Evolutionary conservation across 2,888 invertebrate species (phyloP).

Genomic region (Melieria picta): DNA sequence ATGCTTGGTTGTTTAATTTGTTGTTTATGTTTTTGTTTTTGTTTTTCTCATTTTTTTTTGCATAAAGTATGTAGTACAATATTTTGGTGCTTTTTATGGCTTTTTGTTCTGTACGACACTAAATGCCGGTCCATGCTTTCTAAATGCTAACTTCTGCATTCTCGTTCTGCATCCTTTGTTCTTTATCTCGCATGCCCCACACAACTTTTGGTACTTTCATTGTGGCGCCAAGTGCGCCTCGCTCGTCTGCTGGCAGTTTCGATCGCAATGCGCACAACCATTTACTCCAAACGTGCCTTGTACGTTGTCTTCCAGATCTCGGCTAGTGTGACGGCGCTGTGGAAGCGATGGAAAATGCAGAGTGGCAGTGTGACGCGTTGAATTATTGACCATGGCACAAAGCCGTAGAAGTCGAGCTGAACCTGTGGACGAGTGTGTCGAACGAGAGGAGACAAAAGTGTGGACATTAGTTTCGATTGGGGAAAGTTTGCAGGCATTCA

Average conservation of each 20-base stretch:
- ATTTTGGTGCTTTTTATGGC: conserved; percentile 44
- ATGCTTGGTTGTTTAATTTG: too few species aligned
- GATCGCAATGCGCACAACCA: conserved; percentile 3
- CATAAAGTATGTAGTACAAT: conserved; percentile 21
- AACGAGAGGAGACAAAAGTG: neutral
- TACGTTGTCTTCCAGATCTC: conserved; percentile 97
- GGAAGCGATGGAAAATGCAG: conserved; percentile 96
- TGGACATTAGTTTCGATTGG: neutral
- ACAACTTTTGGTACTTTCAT: too few species aligned
- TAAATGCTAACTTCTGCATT: neutral
- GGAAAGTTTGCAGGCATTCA: neutral
- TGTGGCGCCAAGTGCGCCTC: neutral
- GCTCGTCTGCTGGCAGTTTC: neutral
- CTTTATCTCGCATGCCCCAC: neutral
- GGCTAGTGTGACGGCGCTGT: conserved; percentile 92
- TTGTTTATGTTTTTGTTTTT: neutral
- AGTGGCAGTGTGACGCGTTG: conserved; percentile 92
- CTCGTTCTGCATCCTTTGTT: conserved; percentile 12
- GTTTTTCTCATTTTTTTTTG: neutral
- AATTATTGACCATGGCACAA: conserved; percentile 91
- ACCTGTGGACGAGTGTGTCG: conserved; percentile 65
- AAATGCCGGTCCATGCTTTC: conserved; percentile 3
- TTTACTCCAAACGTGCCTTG: conserved; percentile 88
- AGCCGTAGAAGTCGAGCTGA: conserved; percentile 92
- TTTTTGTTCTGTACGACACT: conserved; percentile 11